phyloP scores from a whole-genome alignment of 1,140 invertebrate species.

The Microplitis mediator region DNA sequence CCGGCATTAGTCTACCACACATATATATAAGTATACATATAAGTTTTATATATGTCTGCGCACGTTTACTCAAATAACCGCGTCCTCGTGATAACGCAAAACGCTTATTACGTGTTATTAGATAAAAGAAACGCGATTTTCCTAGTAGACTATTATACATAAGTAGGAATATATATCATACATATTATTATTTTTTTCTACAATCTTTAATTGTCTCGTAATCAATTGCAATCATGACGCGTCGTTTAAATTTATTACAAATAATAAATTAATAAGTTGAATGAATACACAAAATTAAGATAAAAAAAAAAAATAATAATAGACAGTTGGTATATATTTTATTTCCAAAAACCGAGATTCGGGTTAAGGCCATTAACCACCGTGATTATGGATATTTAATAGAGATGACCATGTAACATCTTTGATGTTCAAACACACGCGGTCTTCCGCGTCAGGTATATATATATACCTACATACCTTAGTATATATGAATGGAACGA shows the following conservation, averaged over 20 bases:
- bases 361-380: slow-evolving; percentile 12
- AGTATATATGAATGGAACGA: slow-evolving; percentile 38
- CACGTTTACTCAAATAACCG: slow-evolving; percentile 40
- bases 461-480: slow-evolving; percentile 2
- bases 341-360: not conserved
- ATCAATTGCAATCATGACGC: too few relatives aligned
- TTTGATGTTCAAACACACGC: not conserved
- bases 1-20: not conserved
- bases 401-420: not conserved
- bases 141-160: not conserved
- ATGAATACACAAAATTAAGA: not conserved
- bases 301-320: not conserved
- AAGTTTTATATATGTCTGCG: not conserved
- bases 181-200: not conserved
- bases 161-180: not conserved
- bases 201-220: too few relatives aligned
- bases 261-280: too few relatives aligned
- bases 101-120: slow-evolving; percentile 29
- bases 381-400: not conserved
- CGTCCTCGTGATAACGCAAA: slow-evolving; percentile 15
- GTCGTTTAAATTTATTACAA: too few relatives aligned
- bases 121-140: slow-evolving; percentile 29
- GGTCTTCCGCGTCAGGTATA: slow-evolving; percentile 6
- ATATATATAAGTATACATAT: not conserved
- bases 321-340: not conserved